A percentile compares a stretch with the other conserved stretches of the same genome.
Conservation (phyloP, 2,113 vertebrate genomes). For the Neodon shergylaensis region DNA sequence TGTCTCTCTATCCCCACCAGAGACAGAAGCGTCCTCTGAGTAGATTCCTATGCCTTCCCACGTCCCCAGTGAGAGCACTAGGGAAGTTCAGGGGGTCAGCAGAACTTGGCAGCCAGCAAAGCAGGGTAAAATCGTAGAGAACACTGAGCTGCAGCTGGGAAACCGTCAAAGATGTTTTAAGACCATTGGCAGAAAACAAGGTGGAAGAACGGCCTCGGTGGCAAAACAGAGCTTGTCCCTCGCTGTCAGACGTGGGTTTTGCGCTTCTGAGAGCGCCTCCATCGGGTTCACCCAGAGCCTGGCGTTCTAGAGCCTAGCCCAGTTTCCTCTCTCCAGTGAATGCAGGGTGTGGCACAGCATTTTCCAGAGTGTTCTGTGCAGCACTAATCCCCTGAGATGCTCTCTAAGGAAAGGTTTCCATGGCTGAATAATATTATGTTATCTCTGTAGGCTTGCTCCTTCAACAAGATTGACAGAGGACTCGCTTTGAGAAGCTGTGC, state of each 20-base stretch:
- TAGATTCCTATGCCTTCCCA: not conserved
- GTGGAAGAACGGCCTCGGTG: not conserved
- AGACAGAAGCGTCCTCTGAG: not conserved
- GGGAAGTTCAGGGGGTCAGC: constrained; percentile 34
- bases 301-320: constrained; percentile 12
- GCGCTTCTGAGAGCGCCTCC: not conserved
- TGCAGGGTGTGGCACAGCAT: constrained; percentile 67
- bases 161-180: constrained; percentile 10
- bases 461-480: not conserved
- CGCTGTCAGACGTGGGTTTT: not conserved
- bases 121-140: constrained; percentile 36
- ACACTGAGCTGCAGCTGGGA: constrained; percentile 33
- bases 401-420: constrained; percentile 72
- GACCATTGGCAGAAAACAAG: constrained; percentile 3
- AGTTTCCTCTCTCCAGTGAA: constrained; percentile 73
- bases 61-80: constrained; percentile 4
- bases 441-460: not conserved
- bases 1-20: not conserved
- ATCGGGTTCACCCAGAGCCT: not conserved
- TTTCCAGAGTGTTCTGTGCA: constrained; percentile 72
- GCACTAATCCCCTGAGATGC: constrained; percentile 63
- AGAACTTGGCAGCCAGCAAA: constrained; percentile 15
- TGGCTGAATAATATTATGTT: constrained; percentile 58
- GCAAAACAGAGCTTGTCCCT: not conserved
- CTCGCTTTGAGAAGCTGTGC: not conserved